Evolutionary conservation across 2,797 vertebrate genomes (phyloP), one percentile per base, ranked within the genome.

Genomic region (Sebastes hopkinsi): DNA sequence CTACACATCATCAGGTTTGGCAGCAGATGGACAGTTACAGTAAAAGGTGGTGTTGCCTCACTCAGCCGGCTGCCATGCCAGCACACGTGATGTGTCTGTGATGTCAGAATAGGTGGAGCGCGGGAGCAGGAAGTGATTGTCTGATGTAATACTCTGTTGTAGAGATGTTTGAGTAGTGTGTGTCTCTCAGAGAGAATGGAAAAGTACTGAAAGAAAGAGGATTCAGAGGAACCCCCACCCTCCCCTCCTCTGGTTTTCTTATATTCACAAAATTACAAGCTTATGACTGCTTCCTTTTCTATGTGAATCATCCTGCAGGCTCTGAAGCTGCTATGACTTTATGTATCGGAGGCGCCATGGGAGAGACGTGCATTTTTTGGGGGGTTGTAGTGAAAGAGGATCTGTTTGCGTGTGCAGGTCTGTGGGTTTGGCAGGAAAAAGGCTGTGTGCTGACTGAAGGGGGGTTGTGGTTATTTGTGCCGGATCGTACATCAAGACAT

Each of bases 331-430:
- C 46, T 60, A 18, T 70, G 80, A 52, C 67, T 81, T 69, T 13
- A 64, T 72, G 32, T 62, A 12, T 80, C 61, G 8, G 69, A 70
- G 22, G 67, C 12, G 25, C 70, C 8, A 6, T 25, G 54, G 52
- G 65, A 30, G 58, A 71, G 64, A 52, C 58, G 11, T 68, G 38
- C 30, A 36, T 38, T 66, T 54, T 77, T 67, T 25, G 58, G 72
- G 79, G 54, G 20, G 81, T 52, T 42, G 64, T 50, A 58, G 81
- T 87, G 84, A 91, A 91, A 92, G 87, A 79, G 82, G 86, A 87
- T 84, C 85, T 89, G 85, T 91, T 34, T 34, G 34, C 34, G 34
- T 34, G 34, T 92, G 81, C 75, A 65, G 89, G 83, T 90, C 79
- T 78, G 72, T 2, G 12, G 80, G 68, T 42, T 42, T 72, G 84